These are phyloP conservation scores for Mobula hypostoma DNA, from an alignment of 2,113 vertebrate genomes.

Conservation along the genomic window DNA sequence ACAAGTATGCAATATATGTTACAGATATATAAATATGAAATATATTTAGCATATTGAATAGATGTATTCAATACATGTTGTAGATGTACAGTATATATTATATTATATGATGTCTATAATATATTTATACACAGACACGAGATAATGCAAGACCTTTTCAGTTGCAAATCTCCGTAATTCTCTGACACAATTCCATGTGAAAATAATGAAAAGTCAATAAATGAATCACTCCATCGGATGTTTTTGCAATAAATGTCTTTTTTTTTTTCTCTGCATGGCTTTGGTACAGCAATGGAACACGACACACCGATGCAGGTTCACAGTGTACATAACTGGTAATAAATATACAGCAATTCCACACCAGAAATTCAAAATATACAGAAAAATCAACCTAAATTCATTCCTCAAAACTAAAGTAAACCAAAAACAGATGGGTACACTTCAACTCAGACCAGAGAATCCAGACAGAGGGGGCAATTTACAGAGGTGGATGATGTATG, in stretches of 20 bases:
- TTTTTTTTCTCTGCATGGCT: conserved; percentile 73
- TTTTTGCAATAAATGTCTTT: conserved; percentile 73
- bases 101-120: background rate
- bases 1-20: background rate
- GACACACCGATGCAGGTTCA: conserved; percentile 61
- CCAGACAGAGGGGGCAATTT: conserved; percentile 57
- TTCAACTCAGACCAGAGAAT: conserved; percentile 60
- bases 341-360: conserved; percentile 72
- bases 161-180: conserved; percentile 14
- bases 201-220: conserved; percentile 60
- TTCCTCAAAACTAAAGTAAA: conserved; percentile 47
- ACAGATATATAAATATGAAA: background rate
- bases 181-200: conserved; percentile 44
- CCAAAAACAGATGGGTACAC: conserved; percentile 49
- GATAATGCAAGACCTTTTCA: background rate
- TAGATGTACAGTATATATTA: background rate
- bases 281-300: conserved; percentile 76
- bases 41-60: background rate
- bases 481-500: conserved; percentile 51
- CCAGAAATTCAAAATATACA: conserved; percentile 67
- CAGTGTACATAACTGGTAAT: conserved; percentile 37
- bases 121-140: background rate
- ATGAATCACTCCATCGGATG: conserved; percentile 61
- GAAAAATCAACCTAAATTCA: conserved; percentile 57
- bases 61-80: background rate